Evolutionary conservation across 2,888 invertebrate genomes (phyloP).

Genomic region (Pyralis farinalis): DNA sequence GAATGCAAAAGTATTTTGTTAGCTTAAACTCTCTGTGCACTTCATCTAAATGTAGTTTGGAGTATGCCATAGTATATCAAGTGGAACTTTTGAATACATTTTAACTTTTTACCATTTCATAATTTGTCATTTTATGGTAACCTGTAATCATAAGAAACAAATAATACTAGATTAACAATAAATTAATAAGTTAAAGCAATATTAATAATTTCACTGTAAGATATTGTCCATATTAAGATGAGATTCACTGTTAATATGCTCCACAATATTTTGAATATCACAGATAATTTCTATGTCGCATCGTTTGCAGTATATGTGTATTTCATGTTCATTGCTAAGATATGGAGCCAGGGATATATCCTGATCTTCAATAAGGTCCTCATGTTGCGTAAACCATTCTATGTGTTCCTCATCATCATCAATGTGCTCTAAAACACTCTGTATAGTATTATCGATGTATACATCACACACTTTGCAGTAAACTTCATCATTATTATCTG

Average conservation of each 20-base stretch:
- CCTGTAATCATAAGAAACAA: too few species aligned
- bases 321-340: conserved; percentile 43
- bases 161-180: too few species aligned
- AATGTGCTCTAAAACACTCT: conserved; percentile 40
- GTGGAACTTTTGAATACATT: too few species aligned
- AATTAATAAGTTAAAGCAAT: too few species aligned
- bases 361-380: conserved; percentile 45
- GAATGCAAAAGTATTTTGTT: too few species aligned
- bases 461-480: conserved; percentile 55
- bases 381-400: conserved; percentile 51
- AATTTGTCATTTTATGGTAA: too few species aligned
- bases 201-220: too few species aligned
- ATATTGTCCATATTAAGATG: conserved; percentile 48
- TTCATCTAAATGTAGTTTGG: too few species aligned
- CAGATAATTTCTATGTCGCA: conserved; percentile 46
- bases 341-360: conserved; percentile 41
- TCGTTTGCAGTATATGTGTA: conserved; percentile 46
- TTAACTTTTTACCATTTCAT: too few species aligned
- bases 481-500: conserved; percentile 39
- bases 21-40: too few species aligned
- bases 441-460: conserved; percentile 41
- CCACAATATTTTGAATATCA: conserved; percentile 34
- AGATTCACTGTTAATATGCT: conserved; percentile 44
- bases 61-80: too few species aligned
- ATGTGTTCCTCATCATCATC: conserved; percentile 47